Percentiles rank a stretch among this genome's conserved stretches.
Conservation (phyloP, 2,888 invertebrate species). For the Silvanus unidentatus region DNA sequence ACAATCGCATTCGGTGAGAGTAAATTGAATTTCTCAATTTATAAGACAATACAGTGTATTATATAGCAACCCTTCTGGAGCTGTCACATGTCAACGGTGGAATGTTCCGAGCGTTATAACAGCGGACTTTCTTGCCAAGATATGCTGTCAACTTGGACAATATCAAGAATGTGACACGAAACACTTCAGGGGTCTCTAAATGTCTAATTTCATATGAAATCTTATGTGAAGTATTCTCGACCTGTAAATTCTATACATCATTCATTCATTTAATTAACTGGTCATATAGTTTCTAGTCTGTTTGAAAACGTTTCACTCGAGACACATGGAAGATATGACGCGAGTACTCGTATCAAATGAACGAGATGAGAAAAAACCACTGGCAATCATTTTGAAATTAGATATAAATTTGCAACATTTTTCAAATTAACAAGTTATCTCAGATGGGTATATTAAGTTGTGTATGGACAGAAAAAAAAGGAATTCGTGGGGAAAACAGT, state of each 20-base stretch:
- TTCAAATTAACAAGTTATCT: no score
- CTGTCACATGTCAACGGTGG: slow-evolving; percentile 42
- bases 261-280: slow-evolving; percentile 1
- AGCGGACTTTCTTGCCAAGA: slow-evolving; percentile 28
- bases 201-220: slow-evolving; percentile 6
- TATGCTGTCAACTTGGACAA: slow-evolving; percentile 37
- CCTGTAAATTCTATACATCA: slow-evolving; percentile 1
- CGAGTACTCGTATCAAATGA: no score
- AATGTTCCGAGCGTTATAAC: slow-evolving; percentile 33
- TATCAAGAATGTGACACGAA: slow-evolving; percentile 32
- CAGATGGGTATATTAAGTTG: no score
- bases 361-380: no score
- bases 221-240: slow-evolving; percentile 4
- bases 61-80: slow-evolving; percentile 40
- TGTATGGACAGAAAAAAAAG: no score
- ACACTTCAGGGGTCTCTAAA: slow-evolving; percentile 6
- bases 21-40: no score
- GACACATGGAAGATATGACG: no score
- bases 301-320: no score
- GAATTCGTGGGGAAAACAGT: no score
- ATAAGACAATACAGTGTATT: slow-evolving; percentile 34
- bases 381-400: no score
- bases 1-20: no score
- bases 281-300: neutral
- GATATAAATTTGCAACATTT: no score